phyloP scores from a whole-genome alignment of 23 tunicate species.

The Trididemnum clinides region DNA sequence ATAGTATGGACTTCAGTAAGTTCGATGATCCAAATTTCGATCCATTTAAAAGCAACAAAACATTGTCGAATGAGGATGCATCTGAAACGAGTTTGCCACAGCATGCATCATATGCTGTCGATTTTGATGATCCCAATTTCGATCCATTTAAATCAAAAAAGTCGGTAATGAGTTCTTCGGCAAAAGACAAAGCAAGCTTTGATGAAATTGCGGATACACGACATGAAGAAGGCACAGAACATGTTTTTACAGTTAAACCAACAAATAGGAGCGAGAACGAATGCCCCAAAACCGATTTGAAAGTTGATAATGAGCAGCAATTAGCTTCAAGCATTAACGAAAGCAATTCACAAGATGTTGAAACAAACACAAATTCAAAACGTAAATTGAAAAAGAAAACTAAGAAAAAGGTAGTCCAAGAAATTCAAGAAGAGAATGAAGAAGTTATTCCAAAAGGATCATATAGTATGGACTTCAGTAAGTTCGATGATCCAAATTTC shows the following conservation, averaged over 20 bases:
- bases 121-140: slow-evolving; percentile 23
- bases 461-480: slow-evolving; percentile 48
- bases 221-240: no score
- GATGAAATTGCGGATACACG: no score
- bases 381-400: background rate
- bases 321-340: no score
- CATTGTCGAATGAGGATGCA: slow-evolving; percentile 1
- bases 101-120: slow-evolving; percentile 19
- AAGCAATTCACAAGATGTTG: background rate
- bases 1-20: slow-evolving; percentile 56
- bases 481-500: slow-evolving; percentile 56
- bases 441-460: slow-evolving; percentile 45
- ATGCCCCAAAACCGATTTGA: no score
- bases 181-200: background rate
- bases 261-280: no score
- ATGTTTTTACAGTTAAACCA: no score
- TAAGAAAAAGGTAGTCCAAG: background rate
- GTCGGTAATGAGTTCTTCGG: slow-evolving; percentile 24
- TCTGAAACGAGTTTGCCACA: background rate
- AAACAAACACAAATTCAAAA: background rate
- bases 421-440: background rate
- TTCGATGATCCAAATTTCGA: slow-evolving; percentile 65
- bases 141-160: slow-evolving; percentile 37
- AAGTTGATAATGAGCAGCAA: no score
- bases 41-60: slow-evolving; percentile 57